Evolutionary conservation across 2,888 invertebrate species (phyloP).

Genomic region (Cyclophora punctaria): DNA sequence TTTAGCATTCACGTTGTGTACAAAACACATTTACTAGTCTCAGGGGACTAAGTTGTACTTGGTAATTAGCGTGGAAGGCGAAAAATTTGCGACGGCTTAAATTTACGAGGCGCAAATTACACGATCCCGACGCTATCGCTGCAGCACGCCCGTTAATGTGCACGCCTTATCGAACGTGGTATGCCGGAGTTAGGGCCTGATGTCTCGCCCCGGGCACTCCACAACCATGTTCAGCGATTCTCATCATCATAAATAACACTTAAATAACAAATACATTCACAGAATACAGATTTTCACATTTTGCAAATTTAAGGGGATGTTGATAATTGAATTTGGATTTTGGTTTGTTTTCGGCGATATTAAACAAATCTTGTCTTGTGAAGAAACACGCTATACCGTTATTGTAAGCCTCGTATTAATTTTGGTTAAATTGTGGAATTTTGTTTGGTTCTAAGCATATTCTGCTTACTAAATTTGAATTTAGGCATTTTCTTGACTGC

Average conservation of each 20-base stretch:
- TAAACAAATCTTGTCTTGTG: too few species aligned
- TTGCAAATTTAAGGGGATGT: too few species aligned
- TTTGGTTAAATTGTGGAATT: too few species aligned
- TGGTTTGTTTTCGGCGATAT: too few species aligned
- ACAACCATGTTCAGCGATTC: constrained; percentile 43
- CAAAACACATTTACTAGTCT: constrained; percentile 69
- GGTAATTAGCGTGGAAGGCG: constrained; percentile 72
- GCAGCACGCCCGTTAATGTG: constrained; percentile 66
- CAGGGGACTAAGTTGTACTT: constrained; percentile 58
- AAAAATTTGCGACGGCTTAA: constrained; percentile 74
- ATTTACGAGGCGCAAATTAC: constrained; percentile 75
- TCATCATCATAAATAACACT: constrained; percentile 30
- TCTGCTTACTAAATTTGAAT: too few species aligned
- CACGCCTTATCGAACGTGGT: constrained; percentile 64
- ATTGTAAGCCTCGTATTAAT: too few species aligned
- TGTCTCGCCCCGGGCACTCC: constrained; percentile 20
- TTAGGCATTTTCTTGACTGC: too few species aligned
- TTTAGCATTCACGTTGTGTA: constrained; percentile 68
- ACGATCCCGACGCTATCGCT: constrained; percentile 68
- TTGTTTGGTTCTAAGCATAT: too few species aligned
- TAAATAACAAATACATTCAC: too few species aligned
- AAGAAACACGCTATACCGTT: too few species aligned
- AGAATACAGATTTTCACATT: too few species aligned
- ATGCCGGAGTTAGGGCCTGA: constrained; percentile 27
- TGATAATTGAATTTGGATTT: too few species aligned